Evolutionary conservation across 2,888 invertebrate species (phyloP), one percentile per base, ranked within the genome.

Genomic region (Drosophila borealis): DNA sequence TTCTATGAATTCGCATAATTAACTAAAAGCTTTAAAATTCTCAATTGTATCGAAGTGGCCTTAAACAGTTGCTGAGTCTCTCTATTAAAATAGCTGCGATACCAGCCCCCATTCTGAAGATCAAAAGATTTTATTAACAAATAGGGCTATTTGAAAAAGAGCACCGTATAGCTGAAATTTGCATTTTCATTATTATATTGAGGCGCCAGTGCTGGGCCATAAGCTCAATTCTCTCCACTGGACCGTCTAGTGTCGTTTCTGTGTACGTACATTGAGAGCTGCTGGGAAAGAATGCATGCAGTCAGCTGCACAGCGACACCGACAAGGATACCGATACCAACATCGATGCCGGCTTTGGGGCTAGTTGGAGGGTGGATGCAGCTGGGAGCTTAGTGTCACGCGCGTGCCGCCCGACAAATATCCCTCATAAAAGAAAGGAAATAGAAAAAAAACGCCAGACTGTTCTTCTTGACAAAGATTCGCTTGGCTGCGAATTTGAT

Each of bases 401-500:
- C 59, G 65, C 54, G 70, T 44, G 53, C 64, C 70, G 57, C 57
- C 25, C 44, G 41, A 50, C 70, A 59, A 71, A 70, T 54, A 62
- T 37, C 57, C 25, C 33, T 8, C 33, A 51, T 49, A 41, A 36
- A n/a, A 34, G 19, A 44, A 21, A 17, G 10, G 11, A 33, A 33
- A 4, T 34, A 11, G 4, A 14, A 50, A 25, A 6, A 48, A 63
- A 39, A 67, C n/a, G 48, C 53, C 36, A 17, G 51, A 46, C 56
- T 51, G 46, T 53, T 66, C 66, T 61, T 29, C 42, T 51, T 67
- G 49, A 56, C 48, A 55, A 60, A 72, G 54, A 75, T 64, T 71
- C 62, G 64, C 48, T 54, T 53, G 73, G 34, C 55, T 51, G 59
- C 65, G 77, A 77, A 77, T 76, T 76, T 76, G 78, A 77, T 73